phyloP scores from a whole-genome alignment of 2,888 invertebrate genomes.

The Clunio marinus region DNA sequence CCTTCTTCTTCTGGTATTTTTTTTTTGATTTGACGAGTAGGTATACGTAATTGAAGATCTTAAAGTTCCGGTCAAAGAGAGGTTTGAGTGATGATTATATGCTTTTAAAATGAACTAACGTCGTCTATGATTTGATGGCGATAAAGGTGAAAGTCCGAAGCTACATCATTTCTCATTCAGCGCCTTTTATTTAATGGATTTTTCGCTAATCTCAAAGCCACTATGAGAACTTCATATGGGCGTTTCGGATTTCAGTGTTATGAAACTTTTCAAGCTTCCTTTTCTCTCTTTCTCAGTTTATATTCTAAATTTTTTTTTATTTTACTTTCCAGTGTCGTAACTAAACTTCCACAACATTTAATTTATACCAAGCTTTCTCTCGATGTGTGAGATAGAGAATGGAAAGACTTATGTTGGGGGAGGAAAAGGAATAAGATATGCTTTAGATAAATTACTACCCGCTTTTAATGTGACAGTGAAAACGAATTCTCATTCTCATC shows the following conservation, averaged over 20 bases:
- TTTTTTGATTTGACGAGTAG: too few relatives aligned
- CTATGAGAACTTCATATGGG: constrained; percentile 12
- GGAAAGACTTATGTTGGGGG: neutral
- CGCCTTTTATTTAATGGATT: constrained; percentile 8
- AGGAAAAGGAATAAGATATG: neutral
- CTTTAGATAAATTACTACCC: neutral
- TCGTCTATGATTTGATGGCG: neutral
- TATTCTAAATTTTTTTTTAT: neutral
- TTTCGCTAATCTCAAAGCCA: neutral
- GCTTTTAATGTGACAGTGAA: neutral
- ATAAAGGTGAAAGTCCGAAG: neutral
- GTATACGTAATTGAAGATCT: too few relatives aligned
- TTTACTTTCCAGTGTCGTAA: too few relatives aligned
- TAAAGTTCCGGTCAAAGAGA: too few relatives aligned
- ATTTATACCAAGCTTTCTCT: neutral
- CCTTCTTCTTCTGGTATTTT: too few relatives aligned
- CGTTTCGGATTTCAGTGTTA: neutral
- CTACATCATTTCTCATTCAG: neutral
- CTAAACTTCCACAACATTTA: neutral
- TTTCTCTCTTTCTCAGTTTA: too few relatives aligned
- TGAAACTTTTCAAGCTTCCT: neutral
- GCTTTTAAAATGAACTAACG: too few relatives aligned
- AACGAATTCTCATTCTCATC: neutral
- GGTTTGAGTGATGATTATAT: too few relatives aligned
- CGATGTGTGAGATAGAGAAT: neutral